Evolutionary conservation across 2,888 invertebrate species (phyloP).

Genomic region (Lydus trimaculatus): DNA sequence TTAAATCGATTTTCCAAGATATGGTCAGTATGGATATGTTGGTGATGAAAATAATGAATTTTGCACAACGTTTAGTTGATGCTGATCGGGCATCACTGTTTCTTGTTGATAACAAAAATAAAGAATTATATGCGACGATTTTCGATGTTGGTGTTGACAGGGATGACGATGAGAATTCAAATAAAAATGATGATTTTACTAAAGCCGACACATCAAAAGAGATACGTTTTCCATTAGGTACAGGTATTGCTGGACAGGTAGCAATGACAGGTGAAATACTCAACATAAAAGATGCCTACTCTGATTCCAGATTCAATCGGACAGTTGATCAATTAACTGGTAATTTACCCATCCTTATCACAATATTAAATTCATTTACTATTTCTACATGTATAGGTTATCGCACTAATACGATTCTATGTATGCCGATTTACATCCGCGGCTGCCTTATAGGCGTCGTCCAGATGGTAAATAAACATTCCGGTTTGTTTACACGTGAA

Average conservation of each 20-base stretch:
- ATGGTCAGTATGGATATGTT: conserved; percentile 84
- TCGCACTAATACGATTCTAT: conserved; percentile 77
- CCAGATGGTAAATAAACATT: conserved; percentile 81
- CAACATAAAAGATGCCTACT: conserved; percentile 84
- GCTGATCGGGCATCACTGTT: conserved; percentile 87
- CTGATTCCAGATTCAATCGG: conserved; percentile 78
- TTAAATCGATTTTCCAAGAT: conserved; percentile 87
- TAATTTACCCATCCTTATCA: too few species aligned
- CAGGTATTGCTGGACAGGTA: conserved; percentile 84
- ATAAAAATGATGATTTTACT: conserved; percentile 38
- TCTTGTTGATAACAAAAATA: conserved; percentile 75
- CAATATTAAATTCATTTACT: neutral
- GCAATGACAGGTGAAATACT: conserved; percentile 80
- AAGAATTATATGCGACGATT: conserved; percentile 81
- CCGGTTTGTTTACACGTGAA: conserved; percentile 66
- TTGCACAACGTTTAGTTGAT: conserved; percentile 80
- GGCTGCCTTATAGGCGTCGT: conserved; percentile 84
- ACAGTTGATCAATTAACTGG: conserved; percentile 71
- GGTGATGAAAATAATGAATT: conserved; percentile 84
- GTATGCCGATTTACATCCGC: conserved; percentile 87
- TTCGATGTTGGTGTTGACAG: conserved; percentile 72
- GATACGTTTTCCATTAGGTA: conserved; percentile 75
- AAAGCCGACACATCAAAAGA: conserved; percentile 61
- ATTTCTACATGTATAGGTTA: conserved; percentile 62
- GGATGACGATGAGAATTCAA: conserved; percentile 39